Base-by-base conservation (phyloP, 2,888 invertebrate genomes). In the Callosobruchus maculatus region DNA sequence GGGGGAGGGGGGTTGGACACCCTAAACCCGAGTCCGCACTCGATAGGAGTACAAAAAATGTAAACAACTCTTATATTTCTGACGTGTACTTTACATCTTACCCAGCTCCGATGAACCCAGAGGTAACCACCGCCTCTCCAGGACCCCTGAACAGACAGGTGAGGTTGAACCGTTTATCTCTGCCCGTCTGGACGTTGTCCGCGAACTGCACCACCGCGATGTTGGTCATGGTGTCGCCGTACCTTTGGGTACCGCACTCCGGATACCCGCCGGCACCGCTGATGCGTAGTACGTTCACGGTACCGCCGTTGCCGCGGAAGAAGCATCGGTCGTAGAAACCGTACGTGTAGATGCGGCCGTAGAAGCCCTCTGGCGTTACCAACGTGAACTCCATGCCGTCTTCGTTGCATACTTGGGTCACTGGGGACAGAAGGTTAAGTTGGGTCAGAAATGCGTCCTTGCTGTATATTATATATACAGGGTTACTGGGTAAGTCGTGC, bases 371-470 rank as follows among this genome's bases (percentile, higher is more conserved):
- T 0, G 95, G 95, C 0, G 96, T 94, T 76, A 94, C 90, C 72
- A 97, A 88, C 0, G 95, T 96, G 84, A 97, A 97, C 85, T 96
- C 96, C 96, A 97, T 97, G 0, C 96, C 97, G 84, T 97, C 96
- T 88, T 96, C 96, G 82, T 94, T 96, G 86, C 97, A 97, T 0
- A 95, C 93, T 90, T 97, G 96, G 72, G 94, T 94, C 72, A 97
- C 96, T 96, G 82, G 74, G 81, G 85, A 83, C 77, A 78, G 73
- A 69, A 21, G 70, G 22, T 71, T 4, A 26, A 7, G 2, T 26
- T 26, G 2, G 26, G 26, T 26, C 2, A 26, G 7, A 26, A 26
- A n/a, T n/a, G n/a, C n/a, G n/a, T n/a, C n/a, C n/a, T n/a, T n/a
- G n/a, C n/a, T n/a, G n/a, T n/a, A n/a, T n/a, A n/a, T n/a, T n/a